These are phyloP conservation scores for Halictus quadricinctus DNA, from an alignment of 2,888 invertebrate genomes.

Conservation along the genomic window DNA sequence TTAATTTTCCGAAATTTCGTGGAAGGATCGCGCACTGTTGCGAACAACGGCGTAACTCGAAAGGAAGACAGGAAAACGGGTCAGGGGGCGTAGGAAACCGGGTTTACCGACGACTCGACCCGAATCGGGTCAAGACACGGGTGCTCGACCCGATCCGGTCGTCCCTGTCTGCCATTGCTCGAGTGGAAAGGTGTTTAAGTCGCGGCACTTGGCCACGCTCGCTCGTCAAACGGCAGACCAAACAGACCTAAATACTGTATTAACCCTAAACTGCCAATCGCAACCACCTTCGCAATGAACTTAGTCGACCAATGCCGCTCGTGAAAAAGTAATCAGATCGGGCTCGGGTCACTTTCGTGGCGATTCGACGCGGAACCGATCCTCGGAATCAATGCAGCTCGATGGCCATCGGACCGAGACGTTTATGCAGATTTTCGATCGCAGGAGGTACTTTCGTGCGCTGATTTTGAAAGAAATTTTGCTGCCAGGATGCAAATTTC, in stretches of 20 bases:
- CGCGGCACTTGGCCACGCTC: conserved; percentile 18
- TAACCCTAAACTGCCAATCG: conserved; percentile 2
- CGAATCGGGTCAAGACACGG: conserved; percentile 82
- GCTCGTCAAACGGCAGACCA: conserved; percentile 30
- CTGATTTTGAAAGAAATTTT: not conserved
- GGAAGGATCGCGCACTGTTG: not conserved
- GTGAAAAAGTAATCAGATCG: not conserved
- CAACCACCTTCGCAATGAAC: not conserved
- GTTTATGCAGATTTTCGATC: not conserved
- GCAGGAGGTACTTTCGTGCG: not conserved
- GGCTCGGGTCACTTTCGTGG: not conserved
- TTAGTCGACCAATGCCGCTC: not conserved
- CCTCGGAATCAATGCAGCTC: not conserved
- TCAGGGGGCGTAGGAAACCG: conserved; percentile 47
- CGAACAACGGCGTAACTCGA: conserved; percentile 10
- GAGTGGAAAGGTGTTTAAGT: conserved; percentile 46
- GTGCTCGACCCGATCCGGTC: conserved; percentile 51
- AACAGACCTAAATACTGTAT: not conserved
- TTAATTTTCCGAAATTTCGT: not conserved
- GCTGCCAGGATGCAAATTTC: not conserved
- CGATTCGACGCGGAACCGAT: not conserved
- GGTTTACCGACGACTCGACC: conserved; percentile 61
- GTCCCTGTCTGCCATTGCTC: conserved; percentile 29
- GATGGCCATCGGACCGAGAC: not conserved
- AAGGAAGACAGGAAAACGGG: conserved; percentile 30